Evolutionary conservation across 2,113 vertebrate genomes (phyloP), one percentile per base, ranked within the genome.

Genomic region (Hystrix brachyura): DNA sequence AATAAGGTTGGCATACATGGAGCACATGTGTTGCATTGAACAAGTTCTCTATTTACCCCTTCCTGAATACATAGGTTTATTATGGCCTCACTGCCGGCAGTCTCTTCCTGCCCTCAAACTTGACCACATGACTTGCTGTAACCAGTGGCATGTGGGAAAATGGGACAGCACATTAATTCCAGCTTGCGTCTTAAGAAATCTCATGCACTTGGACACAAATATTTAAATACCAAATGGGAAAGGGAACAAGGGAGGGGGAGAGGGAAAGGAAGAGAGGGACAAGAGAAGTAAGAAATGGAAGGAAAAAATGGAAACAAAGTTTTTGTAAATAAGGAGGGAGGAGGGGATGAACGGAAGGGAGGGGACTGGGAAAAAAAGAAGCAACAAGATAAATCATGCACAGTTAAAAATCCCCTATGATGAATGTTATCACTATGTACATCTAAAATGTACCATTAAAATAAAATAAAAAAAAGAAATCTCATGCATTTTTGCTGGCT

Each of bases 51-150:
- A 90, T 51, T 87, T 27, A 67, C 46, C 46, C 13, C 7, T 92
- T 96, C 34, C 46, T 3, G 46, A 81, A 84, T 87, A 38, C 13
- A 59, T 65, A 65, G 19, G 27, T 96, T 96, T 96, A 17, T 78
- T 7, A 15, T 32, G 62, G 10, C 9, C 7, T 89, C 57, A 43
- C 11, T 86, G 57, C 82, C 71, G 29, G 65, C 21, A 67, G 27
- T 57, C 87, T 94, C 80, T 92, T 97, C 80, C 25, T 96, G 60
- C 7, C 29, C 17, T 57, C 65, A 95, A 92, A 72, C 60, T 69
- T 78, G 43, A 32, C 19, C 32, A 55, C 34, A 19, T 78, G 64
- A 59, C 64, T 87, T 96, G 6, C 46, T 92, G 67, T 87, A 67
- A 81, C 29, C 46, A 85, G 34, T 92, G 53, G 23, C 13, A 46